phyloP scores from a whole-genome alignment of 2,797 vertebrate species.

The Tarsius wallacei region DNA sequence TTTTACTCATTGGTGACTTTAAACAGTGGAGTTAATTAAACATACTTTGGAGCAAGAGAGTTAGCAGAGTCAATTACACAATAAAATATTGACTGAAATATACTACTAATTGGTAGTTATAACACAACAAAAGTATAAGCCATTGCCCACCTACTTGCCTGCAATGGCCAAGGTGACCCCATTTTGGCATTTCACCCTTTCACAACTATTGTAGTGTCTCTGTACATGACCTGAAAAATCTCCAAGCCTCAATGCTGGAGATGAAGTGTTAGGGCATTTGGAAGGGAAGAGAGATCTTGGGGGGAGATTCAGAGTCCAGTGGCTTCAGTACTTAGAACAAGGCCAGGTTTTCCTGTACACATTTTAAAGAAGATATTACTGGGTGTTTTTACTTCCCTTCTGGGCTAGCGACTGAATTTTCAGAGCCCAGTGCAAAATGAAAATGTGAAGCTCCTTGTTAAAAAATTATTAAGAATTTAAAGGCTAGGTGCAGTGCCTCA shows the following conservation, averaged over 20 bases:
- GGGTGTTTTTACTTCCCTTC: not conserved
- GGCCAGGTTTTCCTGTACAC: not conserved
- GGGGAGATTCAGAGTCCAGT: too few species aligned
- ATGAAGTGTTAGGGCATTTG: fast-evolving
- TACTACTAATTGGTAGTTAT: too few species aligned
- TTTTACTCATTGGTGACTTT: too few species aligned
- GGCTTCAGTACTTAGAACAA: fast-evolving
- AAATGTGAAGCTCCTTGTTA: not conserved
- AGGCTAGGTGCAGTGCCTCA: too few species aligned
- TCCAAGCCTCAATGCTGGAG: not conserved
- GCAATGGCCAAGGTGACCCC: too few species aligned
- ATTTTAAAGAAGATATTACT: not conserved
- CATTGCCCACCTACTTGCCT: too few species aligned
- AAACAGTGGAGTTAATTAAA: too few species aligned
- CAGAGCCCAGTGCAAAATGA: not conserved
- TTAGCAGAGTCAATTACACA: too few species aligned
- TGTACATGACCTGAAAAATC: not conserved
- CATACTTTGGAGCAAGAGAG: too few species aligned
- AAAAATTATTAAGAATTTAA: not conserved
- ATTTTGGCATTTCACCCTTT: too few species aligned
- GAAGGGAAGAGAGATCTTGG: not conserved
- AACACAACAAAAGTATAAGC: too few species aligned
- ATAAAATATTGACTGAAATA: too few species aligned
- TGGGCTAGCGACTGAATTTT: not conserved
- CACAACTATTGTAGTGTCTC: not conserved